Evolutionary conservation across 2,888 invertebrate species (phyloP).

Genomic region (Diarsia mendica): DNA sequence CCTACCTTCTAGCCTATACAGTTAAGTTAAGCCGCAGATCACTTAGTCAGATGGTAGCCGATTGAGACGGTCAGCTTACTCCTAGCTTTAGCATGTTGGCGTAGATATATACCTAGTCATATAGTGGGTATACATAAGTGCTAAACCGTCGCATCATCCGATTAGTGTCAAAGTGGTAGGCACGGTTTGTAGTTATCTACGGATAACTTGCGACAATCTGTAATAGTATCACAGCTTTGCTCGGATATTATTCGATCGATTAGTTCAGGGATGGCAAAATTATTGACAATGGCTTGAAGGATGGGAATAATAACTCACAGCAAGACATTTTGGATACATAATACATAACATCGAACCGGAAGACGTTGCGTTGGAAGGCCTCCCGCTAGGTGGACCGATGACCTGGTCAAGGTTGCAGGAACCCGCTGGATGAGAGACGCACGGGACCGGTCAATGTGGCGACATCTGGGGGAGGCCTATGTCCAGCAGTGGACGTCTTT

Average conservation of each 20-base stretch:
- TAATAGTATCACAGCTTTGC: constrained; percentile 32
- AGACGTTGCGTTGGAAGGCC: too few species aligned
- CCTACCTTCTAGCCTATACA: not conserved
- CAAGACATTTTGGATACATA: not conserved
- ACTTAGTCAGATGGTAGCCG: constrained; percentile 3
- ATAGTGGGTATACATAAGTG: not conserved
- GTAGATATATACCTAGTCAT: not conserved
- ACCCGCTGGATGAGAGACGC: too few species aligned
- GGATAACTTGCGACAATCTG: constrained; percentile 24
- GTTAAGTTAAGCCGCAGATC: not conserved
- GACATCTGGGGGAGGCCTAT: too few species aligned
- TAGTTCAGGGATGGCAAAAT: not conserved
- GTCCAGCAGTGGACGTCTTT: too few species aligned
- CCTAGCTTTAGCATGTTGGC: not conserved
- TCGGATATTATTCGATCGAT: constrained; percentile 22
- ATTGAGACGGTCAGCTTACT: constrained; percentile 21
- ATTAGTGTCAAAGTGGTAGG: constrained; percentile 46
- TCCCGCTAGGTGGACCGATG: too few species aligned
- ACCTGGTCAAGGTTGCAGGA: too few species aligned
- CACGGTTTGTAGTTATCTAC: not conserved
- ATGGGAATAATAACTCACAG: not conserved
- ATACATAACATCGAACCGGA: too few species aligned
- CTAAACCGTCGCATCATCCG: constrained; percentile 44
- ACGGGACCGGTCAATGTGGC: too few species aligned
- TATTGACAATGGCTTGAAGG: not conserved